phyloP scores from a whole-genome alignment of 2,888 invertebrate species.

The Tipula unca region DNA sequence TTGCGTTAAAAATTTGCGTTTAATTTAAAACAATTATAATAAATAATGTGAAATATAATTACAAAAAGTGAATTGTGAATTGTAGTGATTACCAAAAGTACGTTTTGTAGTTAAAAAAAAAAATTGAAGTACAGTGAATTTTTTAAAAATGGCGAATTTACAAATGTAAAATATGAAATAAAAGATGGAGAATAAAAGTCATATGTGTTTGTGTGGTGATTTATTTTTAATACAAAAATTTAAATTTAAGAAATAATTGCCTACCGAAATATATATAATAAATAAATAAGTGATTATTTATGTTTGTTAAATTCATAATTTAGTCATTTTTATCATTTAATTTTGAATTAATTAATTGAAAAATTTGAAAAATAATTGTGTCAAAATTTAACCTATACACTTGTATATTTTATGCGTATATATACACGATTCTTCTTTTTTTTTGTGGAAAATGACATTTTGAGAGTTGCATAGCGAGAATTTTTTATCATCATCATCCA shows the following conservation, averaged over 20 bases:
- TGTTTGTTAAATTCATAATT: not conserved
- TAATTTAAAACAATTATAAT: not conserved
- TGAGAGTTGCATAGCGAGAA: slow-evolving; percentile 14
- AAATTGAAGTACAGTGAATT: slow-evolving; percentile 14
- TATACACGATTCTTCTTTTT: not conserved
- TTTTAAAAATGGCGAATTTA: not conserved
- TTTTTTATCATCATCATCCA: not conserved
- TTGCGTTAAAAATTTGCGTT: not conserved
- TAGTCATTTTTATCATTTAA: not conserved
- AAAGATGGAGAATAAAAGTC: not conserved
- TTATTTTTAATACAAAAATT: slow-evolving; percentile 14
- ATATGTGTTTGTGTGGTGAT: not conserved
- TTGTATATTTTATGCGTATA: not conserved
- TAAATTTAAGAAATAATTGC: not conserved
- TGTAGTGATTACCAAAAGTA: not conserved
- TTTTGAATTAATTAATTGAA: not conserved
- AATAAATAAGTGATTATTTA: not conserved
- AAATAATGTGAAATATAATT: not conserved
- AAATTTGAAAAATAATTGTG: not conserved
- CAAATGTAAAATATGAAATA: not conserved
- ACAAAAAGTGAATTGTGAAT: not conserved
- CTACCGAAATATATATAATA: not conserved
- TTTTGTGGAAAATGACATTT: slow-evolving; percentile 2
- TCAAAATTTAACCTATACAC: not conserved
- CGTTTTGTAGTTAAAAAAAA: not conserved